Evolutionary conservation across 2,797 vertebrate species (phyloP), one percentile per base, ranked within the genome.

Genomic region (Myotis planiceps): DNA sequence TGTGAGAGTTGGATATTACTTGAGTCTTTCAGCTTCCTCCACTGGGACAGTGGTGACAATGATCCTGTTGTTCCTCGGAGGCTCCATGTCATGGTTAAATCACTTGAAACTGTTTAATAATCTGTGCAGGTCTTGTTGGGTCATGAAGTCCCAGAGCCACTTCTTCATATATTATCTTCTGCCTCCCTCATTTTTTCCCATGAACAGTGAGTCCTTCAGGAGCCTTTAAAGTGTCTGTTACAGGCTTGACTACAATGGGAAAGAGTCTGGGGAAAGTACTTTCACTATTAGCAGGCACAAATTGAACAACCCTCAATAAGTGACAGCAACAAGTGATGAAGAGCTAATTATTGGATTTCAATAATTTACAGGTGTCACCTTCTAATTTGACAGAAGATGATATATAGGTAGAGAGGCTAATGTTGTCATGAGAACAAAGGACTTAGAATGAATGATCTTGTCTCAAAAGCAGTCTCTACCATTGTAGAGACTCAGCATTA

Each of bases 21-120:
- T 0, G 0, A 72, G 45, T 89, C 92, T 93, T 86, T 89, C 53
- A 76, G 13, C 39, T 91, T 82, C 79, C 25, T 94, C 88, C 78
- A 68, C 60, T 66, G 92, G 84, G 94, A 95, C 71, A 90, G 51
- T 93, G 66, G 42, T 90, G 92, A 93, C 92, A 91, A 85, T 92
- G 92, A 91, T 91, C 55, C 25, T 88, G 23, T 81, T 78, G 29
- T 65, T 88, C 95, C 88, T 92, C 47, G 25, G 89, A 94, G 94
- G 55, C 29, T 49, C 69, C 45, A 39, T 93, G 83, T 91, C 87
- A 86, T 71, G 13, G 82, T 37, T 88, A 96, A 95, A 90, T 78
- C 79, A 71, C 49, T 86, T 93, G 80, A 97, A 97, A 89, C 45
- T 90, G 18, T 79, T 93, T 92, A 94, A 90, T 96, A 96, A 84